These are phyloP conservation scores for Tetrao urogallus DNA, from an alignment of 2,113 vertebrate species.

Conservation along the genomic window DNA sequence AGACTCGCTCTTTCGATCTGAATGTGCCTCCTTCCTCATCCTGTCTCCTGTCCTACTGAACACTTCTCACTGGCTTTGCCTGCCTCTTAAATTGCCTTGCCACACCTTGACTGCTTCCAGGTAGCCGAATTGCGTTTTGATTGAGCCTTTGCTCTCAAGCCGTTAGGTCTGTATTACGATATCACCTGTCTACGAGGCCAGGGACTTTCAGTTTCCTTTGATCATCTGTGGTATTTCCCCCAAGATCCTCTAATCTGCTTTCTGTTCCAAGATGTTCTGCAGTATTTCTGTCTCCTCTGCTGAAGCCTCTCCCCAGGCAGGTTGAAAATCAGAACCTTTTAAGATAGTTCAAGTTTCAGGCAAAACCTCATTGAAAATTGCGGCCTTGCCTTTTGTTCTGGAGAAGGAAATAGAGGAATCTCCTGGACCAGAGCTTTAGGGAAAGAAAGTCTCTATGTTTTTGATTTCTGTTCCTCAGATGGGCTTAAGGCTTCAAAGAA, in stretches of 20 bases:
- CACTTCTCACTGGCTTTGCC: not conserved
- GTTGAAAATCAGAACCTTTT: not conserved
- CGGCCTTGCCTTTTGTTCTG: not conserved
- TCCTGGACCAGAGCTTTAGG: not conserved
- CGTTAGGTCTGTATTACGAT: not conserved
- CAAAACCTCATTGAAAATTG: not conserved
- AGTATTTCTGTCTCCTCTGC: not conserved
- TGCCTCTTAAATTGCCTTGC: not conserved
- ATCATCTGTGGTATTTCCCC: not conserved
- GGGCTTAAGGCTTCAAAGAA: not conserved
- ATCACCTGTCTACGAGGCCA: fast-evolving
- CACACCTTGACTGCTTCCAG: not conserved
- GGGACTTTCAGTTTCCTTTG: not conserved
- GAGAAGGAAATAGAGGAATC: not conserved
- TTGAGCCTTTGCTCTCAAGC: not conserved
- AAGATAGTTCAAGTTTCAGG: not conserved
- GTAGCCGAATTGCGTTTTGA: not conserved
- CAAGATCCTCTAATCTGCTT: not conserved
- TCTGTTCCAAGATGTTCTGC: not conserved
- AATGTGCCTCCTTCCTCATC: not conserved
- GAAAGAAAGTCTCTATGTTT: not conserved
- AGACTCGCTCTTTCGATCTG: not conserved
- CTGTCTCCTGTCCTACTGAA: not conserved
- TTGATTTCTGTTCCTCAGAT: not conserved
- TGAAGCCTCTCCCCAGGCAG: not conserved